Evolutionary conservation across 2,888 invertebrate genomes (phyloP), one percentile per base, ranked within the genome.

Genomic region (Callyntrura guangdongensis): DNA sequence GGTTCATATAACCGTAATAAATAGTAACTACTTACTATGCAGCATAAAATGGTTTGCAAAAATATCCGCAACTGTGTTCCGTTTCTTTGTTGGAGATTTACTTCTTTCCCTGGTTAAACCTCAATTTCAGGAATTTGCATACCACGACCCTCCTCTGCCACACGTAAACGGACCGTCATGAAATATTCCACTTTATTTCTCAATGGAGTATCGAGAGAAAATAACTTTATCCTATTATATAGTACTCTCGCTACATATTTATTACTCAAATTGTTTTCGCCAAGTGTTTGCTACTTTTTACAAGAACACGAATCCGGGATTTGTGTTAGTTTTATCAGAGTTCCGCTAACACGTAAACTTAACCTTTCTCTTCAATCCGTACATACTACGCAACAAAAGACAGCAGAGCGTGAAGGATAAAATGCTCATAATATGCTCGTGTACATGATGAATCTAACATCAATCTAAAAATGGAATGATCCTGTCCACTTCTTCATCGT

Each of bases 381-480:
- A 14, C 53, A 9, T n/a, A 53, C 53, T 14, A 47, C 6, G 36
- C 6, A 36, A 36, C 6, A 53, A 53, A 53, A n/a, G 53, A n/a
- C 53, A 53, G 4, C 4, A n/a, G 53, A 53, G n/a, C 12, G 14
- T 2, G 12, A 59, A n/a, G n/a, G 59, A 59, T 14, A 61, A 61
- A 8, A 61, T 17, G 2, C 9, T 20, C 36, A 61, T 61, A n/a
- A 9, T 61, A 1, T n/a, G 61, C n/a, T 17, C 17, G 61, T 20
- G n/a, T 69, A 20, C 36, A 27, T 69, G 69, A 69, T 45, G 14
- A 14, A 20, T n/a, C n/a, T 17, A 45, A 72, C 72, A 72, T 72
- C 72, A 72, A 47, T 72, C 45, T 45, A 72, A 45, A 36, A 45
- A 17, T 72, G 72, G n/a, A n/a, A n/a, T 72, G 72, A 22, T 22